These are phyloP conservation scores for Rhagonycha fulva DNA, from an alignment of 2,888 invertebrate species.

Conservation along the genomic window DNA sequence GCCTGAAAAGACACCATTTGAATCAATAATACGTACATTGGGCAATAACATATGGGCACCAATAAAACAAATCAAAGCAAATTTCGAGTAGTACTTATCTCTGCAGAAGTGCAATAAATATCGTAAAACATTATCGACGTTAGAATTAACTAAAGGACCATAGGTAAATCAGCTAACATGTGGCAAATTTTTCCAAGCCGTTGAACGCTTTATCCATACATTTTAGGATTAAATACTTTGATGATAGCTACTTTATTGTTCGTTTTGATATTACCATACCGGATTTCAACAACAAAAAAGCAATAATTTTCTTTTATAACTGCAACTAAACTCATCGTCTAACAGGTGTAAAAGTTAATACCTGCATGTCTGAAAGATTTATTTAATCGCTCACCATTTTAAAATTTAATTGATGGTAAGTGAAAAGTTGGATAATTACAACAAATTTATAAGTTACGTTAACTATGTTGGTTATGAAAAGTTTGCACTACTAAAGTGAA, in stretches of 20 bases:
- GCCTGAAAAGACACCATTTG: slow-evolving; percentile 33
- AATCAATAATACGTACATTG: slow-evolving; percentile 29
- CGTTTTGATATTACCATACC: not conserved
- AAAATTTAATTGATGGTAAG: slow-evolving; percentile 6
- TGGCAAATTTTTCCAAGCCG: slow-evolving; percentile 52
- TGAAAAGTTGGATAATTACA: not conserved
- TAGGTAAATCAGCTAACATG: slow-evolving; percentile 42
- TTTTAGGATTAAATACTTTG: slow-evolving; percentile 10
- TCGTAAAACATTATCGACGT: slow-evolving; percentile 45
- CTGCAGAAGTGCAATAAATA: slow-evolving; percentile 43
- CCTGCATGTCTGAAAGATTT: not conserved
- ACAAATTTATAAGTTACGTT: slow-evolving; percentile 10
- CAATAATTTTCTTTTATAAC: not conserved
- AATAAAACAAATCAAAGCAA: slow-evolving; percentile 48
- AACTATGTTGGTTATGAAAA: slow-evolving; percentile 6
- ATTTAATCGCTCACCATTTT: not conserved
- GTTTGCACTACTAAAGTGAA: not conserved
- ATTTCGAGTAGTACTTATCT: slow-evolving; percentile 24
- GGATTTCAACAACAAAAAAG: not conserved
- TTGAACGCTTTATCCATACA: slow-evolving; percentile 44
- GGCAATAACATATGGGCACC: slow-evolving; percentile 46
- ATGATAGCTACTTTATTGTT: not conserved
- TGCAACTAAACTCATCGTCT: not conserved
- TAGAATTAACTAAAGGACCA: slow-evolving; percentile 39
- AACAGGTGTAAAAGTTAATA: not conserved